phyloP scores from a whole-genome alignment of 2,888 invertebrate species.

The Polydrusus cervinus region DNA sequence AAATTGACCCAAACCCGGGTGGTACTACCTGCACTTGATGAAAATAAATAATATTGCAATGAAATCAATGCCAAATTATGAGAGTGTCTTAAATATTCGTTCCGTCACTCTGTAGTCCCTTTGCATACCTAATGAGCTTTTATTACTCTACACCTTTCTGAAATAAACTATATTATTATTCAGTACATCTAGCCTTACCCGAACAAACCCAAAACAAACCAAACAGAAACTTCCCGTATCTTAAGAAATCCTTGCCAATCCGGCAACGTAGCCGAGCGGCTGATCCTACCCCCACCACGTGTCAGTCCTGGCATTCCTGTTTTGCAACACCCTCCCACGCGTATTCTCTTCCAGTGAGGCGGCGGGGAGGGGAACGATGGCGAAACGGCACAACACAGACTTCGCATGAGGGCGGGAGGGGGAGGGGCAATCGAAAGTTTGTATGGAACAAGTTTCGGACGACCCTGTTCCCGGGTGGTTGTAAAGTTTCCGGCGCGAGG shows the following conservation, averaged over 20 bases:
- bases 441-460: conserved; percentile 50
- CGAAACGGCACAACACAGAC: conserved; percentile 38
- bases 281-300: conserved; percentile 18
- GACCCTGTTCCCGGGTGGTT: conserved; percentile 52
- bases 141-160: no score
- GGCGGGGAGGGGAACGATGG: conserved; percentile 7
- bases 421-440: conserved; percentile 51
- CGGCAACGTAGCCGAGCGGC: conserved; percentile 1
- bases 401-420: conserved; percentile 27
- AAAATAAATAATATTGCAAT: no score
- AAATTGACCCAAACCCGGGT: no score
- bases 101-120: no score
- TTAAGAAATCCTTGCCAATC: neutral
- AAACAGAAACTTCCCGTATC: no score
- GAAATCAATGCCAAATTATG: no score
- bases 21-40: no score
- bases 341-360: conserved; percentile 21
- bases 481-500: conserved; percentile 46
- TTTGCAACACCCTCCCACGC: conserved; percentile 52
- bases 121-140: no score
- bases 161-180: no score
- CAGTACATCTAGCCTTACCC: no score
- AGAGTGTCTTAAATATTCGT: no score
- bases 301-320: conserved; percentile 44
- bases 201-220: no score